Conservation (phyloP, 2,888 invertebrate species). For the Eupithecia centaureata region DNA sequence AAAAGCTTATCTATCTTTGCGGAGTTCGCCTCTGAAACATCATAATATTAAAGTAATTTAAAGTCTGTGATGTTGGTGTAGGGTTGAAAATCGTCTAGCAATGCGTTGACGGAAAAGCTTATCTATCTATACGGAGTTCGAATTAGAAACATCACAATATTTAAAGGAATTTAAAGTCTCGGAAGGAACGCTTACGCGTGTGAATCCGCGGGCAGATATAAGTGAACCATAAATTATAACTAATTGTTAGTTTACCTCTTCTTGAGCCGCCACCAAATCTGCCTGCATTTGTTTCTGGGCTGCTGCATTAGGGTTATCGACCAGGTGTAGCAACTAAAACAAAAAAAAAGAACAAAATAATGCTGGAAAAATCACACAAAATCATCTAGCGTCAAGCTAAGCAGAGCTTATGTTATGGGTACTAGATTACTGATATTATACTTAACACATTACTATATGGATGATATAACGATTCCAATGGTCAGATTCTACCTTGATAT, state of each 20-base stretch:
- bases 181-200: no score
- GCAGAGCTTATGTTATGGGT: no score
- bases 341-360: neutral
- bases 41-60: neutral
- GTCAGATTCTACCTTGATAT: no score
- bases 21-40: no score
- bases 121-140: no score
- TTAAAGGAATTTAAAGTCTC: no score
- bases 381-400: no score
- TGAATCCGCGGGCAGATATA: neutral
- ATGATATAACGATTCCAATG: no score
- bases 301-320: conserved; percentile 89
- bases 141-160: no score
- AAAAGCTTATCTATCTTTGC: no score
- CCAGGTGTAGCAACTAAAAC: conserved; percentile 85
- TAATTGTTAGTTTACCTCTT: conserved; percentile 86
- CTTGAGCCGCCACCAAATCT: conserved; percentile 87
- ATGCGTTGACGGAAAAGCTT: neutral
- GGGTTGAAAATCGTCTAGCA: neutral
- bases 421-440: no score
- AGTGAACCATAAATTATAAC: neutral
- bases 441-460: no score
- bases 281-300: conserved; percentile 87
- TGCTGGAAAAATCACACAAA: neutral
- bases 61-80: neutral